Conservation (phyloP, 2,888 invertebrate genomes). For the Drosophila meridiana region DNA sequence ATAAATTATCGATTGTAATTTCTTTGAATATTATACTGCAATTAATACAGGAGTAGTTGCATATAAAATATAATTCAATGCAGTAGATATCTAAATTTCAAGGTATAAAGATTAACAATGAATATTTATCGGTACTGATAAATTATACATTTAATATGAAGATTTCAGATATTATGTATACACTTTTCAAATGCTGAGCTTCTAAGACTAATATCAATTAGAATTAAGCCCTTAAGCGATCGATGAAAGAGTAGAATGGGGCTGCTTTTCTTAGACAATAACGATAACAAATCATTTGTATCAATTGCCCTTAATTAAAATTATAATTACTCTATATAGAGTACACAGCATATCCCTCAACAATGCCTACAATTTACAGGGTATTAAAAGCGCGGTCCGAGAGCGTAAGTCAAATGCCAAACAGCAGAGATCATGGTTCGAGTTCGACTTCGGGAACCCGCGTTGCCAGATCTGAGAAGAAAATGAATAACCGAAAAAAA, state of each 20-base stretch:
- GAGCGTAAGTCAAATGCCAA: constrained; percentile 79
- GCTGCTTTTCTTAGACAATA: neutral
- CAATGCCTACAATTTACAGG: neutral
- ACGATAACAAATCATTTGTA: neutral
- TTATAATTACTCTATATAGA: neutral
- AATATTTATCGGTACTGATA: neutral
- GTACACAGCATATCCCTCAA: neutral
- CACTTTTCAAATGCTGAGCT: neutral
- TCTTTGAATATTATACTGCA: neutral
- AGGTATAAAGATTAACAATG: neutral
- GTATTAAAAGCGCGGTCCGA: constrained; percentile 42
- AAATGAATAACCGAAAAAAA: neutral
- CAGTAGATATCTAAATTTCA: neutral
- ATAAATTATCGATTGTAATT: neutral
- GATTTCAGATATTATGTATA: neutral
- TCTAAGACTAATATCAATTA: neutral
- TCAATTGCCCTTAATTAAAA: neutral
- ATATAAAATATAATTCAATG: neutral
- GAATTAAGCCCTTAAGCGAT: too few species aligned
- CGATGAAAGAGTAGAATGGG: too few species aligned
- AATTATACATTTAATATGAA: neutral
- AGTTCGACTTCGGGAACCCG: constrained; percentile 46
- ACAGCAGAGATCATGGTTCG: constrained; percentile 70
- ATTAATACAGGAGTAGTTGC: neutral
- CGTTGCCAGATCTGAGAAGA: constrained; percentile 21